Evolutionary conservation across 2,888 invertebrate genomes (phyloP).

Genomic region (Monochamus alternatus): DNA sequence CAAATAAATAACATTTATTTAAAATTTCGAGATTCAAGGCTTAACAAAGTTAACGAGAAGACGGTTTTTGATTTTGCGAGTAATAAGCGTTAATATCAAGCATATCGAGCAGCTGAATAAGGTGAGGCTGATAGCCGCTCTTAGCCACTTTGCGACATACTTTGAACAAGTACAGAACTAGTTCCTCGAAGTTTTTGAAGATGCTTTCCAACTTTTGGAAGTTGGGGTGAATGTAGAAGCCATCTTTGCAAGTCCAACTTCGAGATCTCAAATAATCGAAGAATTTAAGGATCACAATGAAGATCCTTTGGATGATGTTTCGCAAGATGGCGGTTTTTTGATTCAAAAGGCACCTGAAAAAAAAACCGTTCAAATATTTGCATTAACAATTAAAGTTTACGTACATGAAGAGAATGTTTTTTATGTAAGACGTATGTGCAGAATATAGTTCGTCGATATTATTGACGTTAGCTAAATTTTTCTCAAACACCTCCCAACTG

Average conservation of each 20-base stretch:
- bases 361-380: not conserved
- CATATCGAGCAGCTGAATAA: constrained; percentile 78
- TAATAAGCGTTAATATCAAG: constrained; percentile 79
- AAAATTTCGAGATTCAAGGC: constrained; percentile 27
- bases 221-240: constrained; percentile 75
- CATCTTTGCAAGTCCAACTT: constrained; percentile 74
- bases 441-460: constrained; percentile 83
- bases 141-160: constrained; percentile 77
- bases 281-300: constrained; percentile 82
- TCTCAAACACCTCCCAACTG: constrained; percentile 84
- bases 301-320: constrained; percentile 81
- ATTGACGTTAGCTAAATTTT: constrained; percentile 77
- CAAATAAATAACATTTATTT: constrained; percentile 27
- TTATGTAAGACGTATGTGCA: constrained; percentile 82
- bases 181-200: constrained; percentile 73
- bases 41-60: constrained; percentile 34
- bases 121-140: constrained; percentile 79
- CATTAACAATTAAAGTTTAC: constrained; percentile 46
- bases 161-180: constrained; percentile 78
- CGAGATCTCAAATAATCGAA: constrained; percentile 76
- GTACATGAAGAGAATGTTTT: constrained; percentile 80
- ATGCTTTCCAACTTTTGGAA: constrained; percentile 74
- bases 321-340: constrained; percentile 80
- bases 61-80: constrained; percentile 40
- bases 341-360: constrained; percentile 80